Conservation (phyloP, 2,113 vertebrate genomes). For the Bufo bufo region DNA sequence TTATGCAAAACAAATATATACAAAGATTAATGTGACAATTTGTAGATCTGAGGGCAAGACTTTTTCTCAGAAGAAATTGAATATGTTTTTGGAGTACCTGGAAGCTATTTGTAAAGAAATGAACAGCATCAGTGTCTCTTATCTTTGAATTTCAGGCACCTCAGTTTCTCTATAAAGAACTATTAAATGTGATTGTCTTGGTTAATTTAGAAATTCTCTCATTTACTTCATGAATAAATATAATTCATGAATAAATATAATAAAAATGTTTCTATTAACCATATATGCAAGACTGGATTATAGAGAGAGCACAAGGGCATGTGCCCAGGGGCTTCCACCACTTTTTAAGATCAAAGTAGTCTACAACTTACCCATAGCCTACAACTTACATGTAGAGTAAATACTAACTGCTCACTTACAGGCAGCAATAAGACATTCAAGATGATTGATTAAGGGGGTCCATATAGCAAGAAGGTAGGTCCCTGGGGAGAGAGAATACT, state of each 20-base stretch:
- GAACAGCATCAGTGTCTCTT: neutral
- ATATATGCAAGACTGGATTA: neutral
- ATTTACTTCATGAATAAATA: neutral
- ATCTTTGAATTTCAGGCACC: constrained; percentile 2
- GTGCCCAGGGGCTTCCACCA: too few species aligned
- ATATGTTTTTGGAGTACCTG: neutral
- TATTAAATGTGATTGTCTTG: neutral
- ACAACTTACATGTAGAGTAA: too few species aligned
- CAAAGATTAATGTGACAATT: neutral
- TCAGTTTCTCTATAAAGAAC: neutral
- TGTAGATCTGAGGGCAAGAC: constrained; percentile 9
- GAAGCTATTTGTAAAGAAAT: neutral
- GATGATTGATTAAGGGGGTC: too few species aligned
- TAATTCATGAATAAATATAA: neutral
- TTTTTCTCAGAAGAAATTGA: constrained; percentile 12
- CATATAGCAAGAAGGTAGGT: too few species aligned
- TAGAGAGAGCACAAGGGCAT: neutral
- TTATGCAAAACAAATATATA: neutral
- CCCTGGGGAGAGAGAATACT: too few species aligned
- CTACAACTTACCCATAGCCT: too few species aligned
- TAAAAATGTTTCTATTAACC: neutral
- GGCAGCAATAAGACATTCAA: too few species aligned
- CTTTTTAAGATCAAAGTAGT: too few species aligned
- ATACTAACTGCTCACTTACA: too few species aligned
- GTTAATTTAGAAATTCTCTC: neutral